Evolutionary conservation across 2,113 vertebrate genomes (phyloP).

Genomic region (Rhinopomastus cyanomelas): DNA sequence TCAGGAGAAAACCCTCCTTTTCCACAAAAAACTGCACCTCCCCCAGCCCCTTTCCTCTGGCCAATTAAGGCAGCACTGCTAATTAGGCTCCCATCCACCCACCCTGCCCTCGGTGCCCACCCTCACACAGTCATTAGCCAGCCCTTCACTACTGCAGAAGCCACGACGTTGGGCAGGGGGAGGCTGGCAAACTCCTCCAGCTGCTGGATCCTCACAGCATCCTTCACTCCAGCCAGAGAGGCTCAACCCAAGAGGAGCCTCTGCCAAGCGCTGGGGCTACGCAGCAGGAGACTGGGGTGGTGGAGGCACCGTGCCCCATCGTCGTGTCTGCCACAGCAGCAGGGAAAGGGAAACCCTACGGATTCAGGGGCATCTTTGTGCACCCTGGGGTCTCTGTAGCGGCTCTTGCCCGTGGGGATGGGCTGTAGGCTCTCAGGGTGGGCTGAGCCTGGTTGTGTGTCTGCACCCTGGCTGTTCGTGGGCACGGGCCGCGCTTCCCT

Average conservation of each 20-base stretch:
- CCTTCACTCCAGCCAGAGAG: not conserved
- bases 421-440: not conserved
- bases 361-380: rapidly evolving
- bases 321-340: rapidly evolving
- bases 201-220: not conserved
- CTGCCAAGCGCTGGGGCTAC: not conserved
- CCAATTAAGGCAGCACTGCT: not conserved
- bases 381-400: not conserved
- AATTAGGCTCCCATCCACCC: not conserved
- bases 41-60: not conserved
- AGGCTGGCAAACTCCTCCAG: not conserved
- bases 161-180: not conserved
- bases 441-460: not conserved
- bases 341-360: not conserved
- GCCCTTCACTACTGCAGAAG: not conserved
- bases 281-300: rapidly evolving
- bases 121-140: not conserved
- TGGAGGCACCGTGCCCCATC: not conserved
- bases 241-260: not conserved
- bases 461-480: not conserved
- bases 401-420: not conserved
- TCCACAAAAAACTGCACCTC: not conserved
- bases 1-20: not conserved
- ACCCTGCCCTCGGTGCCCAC: not conserved
- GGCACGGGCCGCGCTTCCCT: not conserved